Percentiles rank a stretch among this genome's conserved stretches.
These are phyloP conservation scores for Quadroppia sp. DNA, from an alignment of 2,888 invertebrate species.

Conservation along the genomic window DNA sequence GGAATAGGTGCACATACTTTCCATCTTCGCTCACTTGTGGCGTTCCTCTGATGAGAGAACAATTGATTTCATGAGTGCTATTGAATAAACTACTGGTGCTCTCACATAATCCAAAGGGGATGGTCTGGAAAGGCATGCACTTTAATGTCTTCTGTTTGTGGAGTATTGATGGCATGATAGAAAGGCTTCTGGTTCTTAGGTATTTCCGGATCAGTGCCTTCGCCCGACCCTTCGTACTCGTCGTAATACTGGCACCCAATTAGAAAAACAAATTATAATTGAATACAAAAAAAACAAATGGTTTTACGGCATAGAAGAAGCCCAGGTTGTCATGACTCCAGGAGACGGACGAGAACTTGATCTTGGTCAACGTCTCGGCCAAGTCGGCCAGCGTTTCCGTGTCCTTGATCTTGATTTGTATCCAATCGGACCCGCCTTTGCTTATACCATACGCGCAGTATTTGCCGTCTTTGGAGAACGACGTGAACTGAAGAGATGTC, in stretches of 20 bases:
- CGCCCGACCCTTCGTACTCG: constrained; percentile 32
- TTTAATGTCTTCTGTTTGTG: constrained; percentile 42
- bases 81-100: neutral
- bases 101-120: constrained; percentile 41
- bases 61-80: too few species aligned
- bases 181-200: constrained; percentile 41
- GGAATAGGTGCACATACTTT: constrained; percentile 37
- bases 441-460: constrained; percentile 55
- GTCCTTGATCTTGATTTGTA: constrained; percentile 53
- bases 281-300: too few species aligned
- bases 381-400: constrained; percentile 53
- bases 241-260: constrained; percentile 36
- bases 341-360: constrained; percentile 55
- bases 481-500: constrained; percentile 41
- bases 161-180: constrained; percentile 40
- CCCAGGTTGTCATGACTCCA: constrained; percentile 57
- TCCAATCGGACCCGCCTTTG: constrained; percentile 57
- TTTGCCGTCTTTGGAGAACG: constrained; percentile 53
- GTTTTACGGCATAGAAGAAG: constrained; percentile 54
- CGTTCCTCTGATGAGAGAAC: constrained; percentile 29
- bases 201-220: constrained; percentile 40
- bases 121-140: constrained; percentile 42
- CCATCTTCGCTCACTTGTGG: constrained; percentile 39
- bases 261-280: neutral
- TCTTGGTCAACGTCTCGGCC: constrained; percentile 53